Conservation (phyloP, 2,888 invertebrate genomes). For the Callyntrura sp. region DNA sequence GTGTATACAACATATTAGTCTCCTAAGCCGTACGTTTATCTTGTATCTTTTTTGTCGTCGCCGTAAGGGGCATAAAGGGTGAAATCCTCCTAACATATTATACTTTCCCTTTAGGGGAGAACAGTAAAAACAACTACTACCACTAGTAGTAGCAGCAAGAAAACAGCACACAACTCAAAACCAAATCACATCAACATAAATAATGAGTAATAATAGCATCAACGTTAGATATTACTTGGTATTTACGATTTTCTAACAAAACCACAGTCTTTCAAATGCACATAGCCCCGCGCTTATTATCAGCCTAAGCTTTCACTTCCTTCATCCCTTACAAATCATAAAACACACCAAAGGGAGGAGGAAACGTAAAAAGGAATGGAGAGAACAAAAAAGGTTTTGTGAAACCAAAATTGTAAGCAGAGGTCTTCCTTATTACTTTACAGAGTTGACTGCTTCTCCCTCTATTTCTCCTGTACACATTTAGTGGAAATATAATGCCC, state of each 20-base stretch:
- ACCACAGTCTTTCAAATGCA: background rate
- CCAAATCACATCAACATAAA: constrained; percentile 71
- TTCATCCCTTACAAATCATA: constrained; percentile 32
- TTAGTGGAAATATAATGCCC: background rate
- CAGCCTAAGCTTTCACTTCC: background rate
- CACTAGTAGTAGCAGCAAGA: background rate
- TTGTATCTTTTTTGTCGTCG: background rate
- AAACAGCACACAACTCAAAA: constrained; percentile 41
- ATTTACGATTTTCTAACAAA: background rate
- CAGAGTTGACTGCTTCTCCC: background rate
- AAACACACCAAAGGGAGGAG: constrained; percentile 24
- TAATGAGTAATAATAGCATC: constrained; percentile 72
- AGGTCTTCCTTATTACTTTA: constrained; percentile 11
- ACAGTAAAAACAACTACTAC: background rate
- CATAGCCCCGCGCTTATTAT: background rate
- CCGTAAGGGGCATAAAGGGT: constrained; percentile 65
- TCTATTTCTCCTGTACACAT: background rate
- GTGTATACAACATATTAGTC: background rate
- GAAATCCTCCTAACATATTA: constrained; percentile 18
- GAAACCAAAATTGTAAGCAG: constrained; percentile 30
- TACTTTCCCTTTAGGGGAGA: constrained; percentile 26
- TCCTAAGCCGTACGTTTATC: constrained; percentile 32
- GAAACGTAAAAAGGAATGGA: constrained; percentile 6
- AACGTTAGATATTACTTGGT: constrained; percentile 10
- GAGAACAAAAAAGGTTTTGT: constrained; percentile 43